phyloP scores from a whole-genome alignment of 2,888 invertebrate genomes.

The Rhaphigaster nebulosa region DNA sequence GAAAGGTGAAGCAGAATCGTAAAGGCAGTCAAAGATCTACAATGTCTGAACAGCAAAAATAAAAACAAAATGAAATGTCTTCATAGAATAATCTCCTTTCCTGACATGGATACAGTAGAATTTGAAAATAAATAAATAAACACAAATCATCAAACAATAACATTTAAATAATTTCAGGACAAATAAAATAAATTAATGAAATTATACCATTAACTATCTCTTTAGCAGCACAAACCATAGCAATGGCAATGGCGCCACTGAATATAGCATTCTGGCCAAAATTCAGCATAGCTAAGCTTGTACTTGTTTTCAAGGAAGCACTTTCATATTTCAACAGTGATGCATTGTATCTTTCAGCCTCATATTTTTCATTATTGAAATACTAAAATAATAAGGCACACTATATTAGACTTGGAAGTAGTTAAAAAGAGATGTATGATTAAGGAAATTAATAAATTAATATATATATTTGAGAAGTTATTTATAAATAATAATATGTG shows the following conservation, averaged over 20 bases:
- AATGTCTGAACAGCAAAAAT: too few species aligned
- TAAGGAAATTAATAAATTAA: conserved; percentile 29
- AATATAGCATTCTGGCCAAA: conserved; percentile 98
- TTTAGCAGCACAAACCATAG: conserved; percentile 94
- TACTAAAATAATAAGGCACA: conserved; percentile 76
- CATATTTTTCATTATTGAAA: conserved; percentile 97
- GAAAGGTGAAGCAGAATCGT: too few species aligned
- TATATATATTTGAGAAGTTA: too few species aligned
- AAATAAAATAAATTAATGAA: not conserved
- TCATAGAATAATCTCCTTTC: not conserved
- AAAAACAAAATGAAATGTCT: not conserved
- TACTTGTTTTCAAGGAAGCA: conserved; percentile 94
- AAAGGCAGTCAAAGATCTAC: too few species aligned
- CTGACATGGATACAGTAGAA: not conserved
- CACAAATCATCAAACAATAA: not conserved
- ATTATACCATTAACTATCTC: conserved; percentile 84
- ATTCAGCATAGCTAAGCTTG: conserved; percentile 92
- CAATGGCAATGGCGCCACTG: conserved; percentile 89
- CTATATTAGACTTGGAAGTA: not conserved
- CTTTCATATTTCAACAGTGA: conserved; percentile 88
- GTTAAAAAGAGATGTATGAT: not conserved
- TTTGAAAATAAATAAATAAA: not conserved
- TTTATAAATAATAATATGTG: too few species aligned
- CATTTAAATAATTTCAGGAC: not conserved
- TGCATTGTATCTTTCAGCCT: conserved; percentile 89